Evolutionary conservation across 2,888 invertebrate species (phyloP).

Genomic region (Acleris emargana): DNA sequence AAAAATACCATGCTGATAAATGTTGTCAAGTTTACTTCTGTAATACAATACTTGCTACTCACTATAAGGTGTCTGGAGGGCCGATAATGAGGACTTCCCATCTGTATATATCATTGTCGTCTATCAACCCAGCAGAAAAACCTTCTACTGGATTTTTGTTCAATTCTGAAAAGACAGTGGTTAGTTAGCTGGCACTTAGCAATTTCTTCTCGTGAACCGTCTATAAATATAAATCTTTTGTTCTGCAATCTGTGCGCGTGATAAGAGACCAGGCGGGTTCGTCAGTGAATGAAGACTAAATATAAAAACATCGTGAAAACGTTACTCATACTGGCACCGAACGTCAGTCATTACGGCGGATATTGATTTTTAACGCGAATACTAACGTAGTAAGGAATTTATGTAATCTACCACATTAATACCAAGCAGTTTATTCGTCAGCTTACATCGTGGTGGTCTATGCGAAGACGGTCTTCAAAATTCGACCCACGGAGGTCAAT

Average conservation of each 20-base stretch:
- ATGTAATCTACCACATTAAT: slow-evolving; percentile 2
- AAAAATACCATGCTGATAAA: slow-evolving; percentile 40
- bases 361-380: slow-evolving; percentile 70
- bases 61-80: slow-evolving; percentile 99
- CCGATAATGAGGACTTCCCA: slow-evolving; percentile 99
- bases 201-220: background rate
- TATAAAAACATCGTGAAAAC: slow-evolving; percentile 33
- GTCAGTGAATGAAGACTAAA: slow-evolving; percentile 39
- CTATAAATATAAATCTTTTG: slow-evolving; percentile 17
- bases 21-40: slow-evolving; percentile 12
- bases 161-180: slow-evolving; percentile 89
- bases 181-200: slow-evolving; percentile 36
- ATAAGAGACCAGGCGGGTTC: slow-evolving; percentile 66
- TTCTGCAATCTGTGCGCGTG: slow-evolving; percentile 38
- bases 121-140: slow-evolving; percentile 99
- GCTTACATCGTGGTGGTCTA: slow-evolving; percentile 15
- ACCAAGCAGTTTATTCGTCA: background rate
- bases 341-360: slow-evolving; percentile 64
- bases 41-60: slow-evolving; percentile 77
- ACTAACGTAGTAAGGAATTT: slow-evolving; percentile 36
- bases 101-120: slow-evolving; percentile 99
- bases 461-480: slow-evolving; percentile 57
- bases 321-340: slow-evolving; percentile 59
- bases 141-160: slow-evolving; percentile 99
- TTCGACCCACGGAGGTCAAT: slow-evolving; percentile 81